Conservation (phyloP, 1,140 invertebrate species). For the Drosophila nigromelanica region DNA sequence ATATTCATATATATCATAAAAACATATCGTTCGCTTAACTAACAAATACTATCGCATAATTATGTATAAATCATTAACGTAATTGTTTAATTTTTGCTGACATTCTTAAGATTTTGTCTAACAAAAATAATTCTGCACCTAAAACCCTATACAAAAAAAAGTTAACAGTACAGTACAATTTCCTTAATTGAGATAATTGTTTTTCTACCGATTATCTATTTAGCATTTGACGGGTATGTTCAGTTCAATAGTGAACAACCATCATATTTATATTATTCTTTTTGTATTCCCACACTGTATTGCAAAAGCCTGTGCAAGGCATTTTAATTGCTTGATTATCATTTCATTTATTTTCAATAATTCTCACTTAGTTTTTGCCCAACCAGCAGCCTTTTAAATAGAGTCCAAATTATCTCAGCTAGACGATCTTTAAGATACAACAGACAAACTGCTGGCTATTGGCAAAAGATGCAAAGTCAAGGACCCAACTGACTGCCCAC, state of each 20-base stretch:
- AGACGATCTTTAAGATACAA: conserved; percentile 70
- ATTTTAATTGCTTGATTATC: conserved; percentile 65
- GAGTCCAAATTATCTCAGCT: conserved; percentile 42
- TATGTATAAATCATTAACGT: no score
- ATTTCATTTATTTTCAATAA: conserved; percentile 67
- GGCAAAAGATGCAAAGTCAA: conserved; percentile 66
- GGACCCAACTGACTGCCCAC: conserved; percentile 50
- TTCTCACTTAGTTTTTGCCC: conserved; percentile 41
- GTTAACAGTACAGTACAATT: background rate
- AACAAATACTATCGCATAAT: no score
- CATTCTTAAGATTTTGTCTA: no score
- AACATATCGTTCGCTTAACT: no score
- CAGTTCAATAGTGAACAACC: conserved; percentile 7
- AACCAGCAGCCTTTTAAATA: conserved; percentile 48
- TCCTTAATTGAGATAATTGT: background rate
- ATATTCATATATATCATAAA: no score
- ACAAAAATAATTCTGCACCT: no score
- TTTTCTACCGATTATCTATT: background rate
- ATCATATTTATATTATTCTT: background rate
- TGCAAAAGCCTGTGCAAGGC: conserved; percentile 15
- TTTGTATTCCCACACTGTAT: conserved; percentile 50
- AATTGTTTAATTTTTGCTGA: no score
- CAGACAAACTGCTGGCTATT: conserved; percentile 23
- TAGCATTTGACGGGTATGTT: background rate
- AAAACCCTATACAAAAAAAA: no score